Conservation (phyloP, 23 tunicate genomes). For the Aplidium turbinatum region DNA sequence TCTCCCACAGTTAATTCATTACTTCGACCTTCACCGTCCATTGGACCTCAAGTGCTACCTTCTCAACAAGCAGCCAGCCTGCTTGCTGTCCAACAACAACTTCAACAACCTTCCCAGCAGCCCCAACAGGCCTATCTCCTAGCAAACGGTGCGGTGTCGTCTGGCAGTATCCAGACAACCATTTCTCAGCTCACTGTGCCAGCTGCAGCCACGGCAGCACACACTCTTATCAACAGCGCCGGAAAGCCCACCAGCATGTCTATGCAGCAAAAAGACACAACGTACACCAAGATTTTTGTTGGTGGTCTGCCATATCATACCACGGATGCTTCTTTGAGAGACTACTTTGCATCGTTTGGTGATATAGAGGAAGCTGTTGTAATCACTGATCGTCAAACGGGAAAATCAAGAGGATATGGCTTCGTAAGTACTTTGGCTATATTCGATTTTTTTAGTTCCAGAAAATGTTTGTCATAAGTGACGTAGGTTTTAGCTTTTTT, state of each 20-base stretch:
- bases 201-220: slow-evolving; percentile 67
- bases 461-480: too few relatives aligned
- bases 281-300: slow-evolving; percentile 97
- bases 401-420: slow-evolving; percentile 98
- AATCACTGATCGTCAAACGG: slow-evolving; percentile 93
- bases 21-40: slow-evolving; percentile 13
- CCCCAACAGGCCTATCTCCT: slow-evolving; percentile 37
- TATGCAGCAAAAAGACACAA: slow-evolving; percentile 95
- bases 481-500: too few relatives aligned
- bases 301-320: slow-evolving; percentile 99
- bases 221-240: slow-evolving; percentile 87
- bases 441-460: too few relatives aligned
- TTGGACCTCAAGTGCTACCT: slow-evolving; percentile 45
- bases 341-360: slow-evolving; percentile 89
- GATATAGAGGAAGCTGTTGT: slow-evolving; percentile 99
- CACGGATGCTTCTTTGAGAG: slow-evolving; percentile 89
- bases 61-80: slow-evolving; percentile 36
- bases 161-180: slow-evolving; percentile 22
- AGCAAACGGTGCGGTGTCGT: slow-evolving; percentile 26
- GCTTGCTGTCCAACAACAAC: slow-evolving; percentile 50
- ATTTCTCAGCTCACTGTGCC: slow-evolving; percentile 32
- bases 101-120: slow-evolving; percentile 31
- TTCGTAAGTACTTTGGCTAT: slow-evolving; percentile 86
- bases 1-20: slow-evolving; percentile 5
- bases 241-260: slow-evolving; percentile 85